Percentiles rank a stretch among this genome's conserved stretches.
Conservation (phyloP, 37 sponge, comb jelly and placozoan genomes). For the Beroe forskalii region DNA sequence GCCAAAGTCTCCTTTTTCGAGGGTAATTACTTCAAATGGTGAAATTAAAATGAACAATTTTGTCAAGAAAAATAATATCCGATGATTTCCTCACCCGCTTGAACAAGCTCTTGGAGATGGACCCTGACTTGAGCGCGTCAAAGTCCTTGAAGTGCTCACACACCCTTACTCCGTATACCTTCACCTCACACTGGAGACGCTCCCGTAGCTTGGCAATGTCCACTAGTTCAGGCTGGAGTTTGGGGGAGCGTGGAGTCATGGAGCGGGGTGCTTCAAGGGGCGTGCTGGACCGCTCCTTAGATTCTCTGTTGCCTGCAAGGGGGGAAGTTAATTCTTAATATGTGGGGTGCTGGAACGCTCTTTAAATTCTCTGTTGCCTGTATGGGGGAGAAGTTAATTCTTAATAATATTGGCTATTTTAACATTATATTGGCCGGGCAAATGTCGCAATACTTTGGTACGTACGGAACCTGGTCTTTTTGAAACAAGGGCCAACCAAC, state of each 20-base stretch:
- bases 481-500: too few relatives aligned
- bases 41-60: too few relatives aligned
- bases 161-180: slow-evolving; percentile 65
- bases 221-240: slow-evolving; percentile 22
- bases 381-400: too few relatives aligned
- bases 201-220: slow-evolving; percentile 69
- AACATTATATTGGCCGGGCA: too few relatives aligned
- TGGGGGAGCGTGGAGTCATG: slow-evolving; percentile 25
- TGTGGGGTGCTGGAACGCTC: background rate
- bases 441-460: too few relatives aligned
- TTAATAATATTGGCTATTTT: too few relatives aligned
- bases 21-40: too few relatives aligned
- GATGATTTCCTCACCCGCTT: slow-evolving; percentile 74
- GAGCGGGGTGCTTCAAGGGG: slow-evolving; percentile 2
- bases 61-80: too few relatives aligned
- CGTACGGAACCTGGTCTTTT: too few relatives aligned
- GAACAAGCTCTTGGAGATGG: slow-evolving; percentile 76
- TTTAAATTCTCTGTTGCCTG: background rate
- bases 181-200: slow-evolving; percentile 74
- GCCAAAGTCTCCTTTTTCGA: too few relatives aligned
- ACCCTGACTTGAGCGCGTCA: slow-evolving; percentile 83
- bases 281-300: background rate
- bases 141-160: slow-evolving; percentile 84
- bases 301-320: background rate
- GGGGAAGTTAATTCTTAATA: too few relatives aligned